Base-by-base conservation (phyloP, 2,888 invertebrate genomes). In the Sturmia bella region DNA sequence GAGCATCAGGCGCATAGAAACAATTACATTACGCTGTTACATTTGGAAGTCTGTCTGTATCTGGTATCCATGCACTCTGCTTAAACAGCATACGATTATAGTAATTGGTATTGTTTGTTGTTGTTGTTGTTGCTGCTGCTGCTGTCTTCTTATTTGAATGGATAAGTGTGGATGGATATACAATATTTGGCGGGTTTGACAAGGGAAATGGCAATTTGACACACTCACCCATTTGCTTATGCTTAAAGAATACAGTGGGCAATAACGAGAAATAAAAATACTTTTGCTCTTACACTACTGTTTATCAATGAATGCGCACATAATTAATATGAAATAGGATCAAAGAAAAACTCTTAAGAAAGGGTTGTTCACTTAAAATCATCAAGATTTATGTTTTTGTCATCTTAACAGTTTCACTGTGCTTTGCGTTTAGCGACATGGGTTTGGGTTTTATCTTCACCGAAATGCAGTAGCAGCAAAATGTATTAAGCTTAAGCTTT, bases 401-500 rank as follows among this genome's bases (percentile, higher is more conserved):
- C 45, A 48, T 11, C 17, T 59, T 9, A 9, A 39, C 32, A 54
- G 61, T 70, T 24, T 41, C 45, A 2, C 54, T 56, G 19, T 56
- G 39, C 17, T 0, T 69, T 24, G 6, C 32, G 6, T 9, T 9
- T 9, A 7, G 32, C 32, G 32, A 3, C 9, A 9, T 32, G 4
- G 9, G 32, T 32, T 32, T 32, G 32, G 32, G 32, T 5, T 56
- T 61, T 57, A 41, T 32, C 27, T 43, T 54, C 32, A 66, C 63
- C 64, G 57, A 76, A 66, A 74, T 82, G 78, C 82, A 78, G 82
- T 75, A 78, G 82, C 82, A 75, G 82, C 70, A 66, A 77, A 82
- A 78, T 78, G 78, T 70, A 75, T 82, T 78, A 78, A 82, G 82
- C 78, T 82, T 82, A 78, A 74, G 82, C 82, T 66, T 78, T 57